Percentiles rank a stretch among this genome's conserved stretches.
Conservation (phyloP, 2,888 invertebrate genomes). For the Cyrtodaria siliqua region DNA sequence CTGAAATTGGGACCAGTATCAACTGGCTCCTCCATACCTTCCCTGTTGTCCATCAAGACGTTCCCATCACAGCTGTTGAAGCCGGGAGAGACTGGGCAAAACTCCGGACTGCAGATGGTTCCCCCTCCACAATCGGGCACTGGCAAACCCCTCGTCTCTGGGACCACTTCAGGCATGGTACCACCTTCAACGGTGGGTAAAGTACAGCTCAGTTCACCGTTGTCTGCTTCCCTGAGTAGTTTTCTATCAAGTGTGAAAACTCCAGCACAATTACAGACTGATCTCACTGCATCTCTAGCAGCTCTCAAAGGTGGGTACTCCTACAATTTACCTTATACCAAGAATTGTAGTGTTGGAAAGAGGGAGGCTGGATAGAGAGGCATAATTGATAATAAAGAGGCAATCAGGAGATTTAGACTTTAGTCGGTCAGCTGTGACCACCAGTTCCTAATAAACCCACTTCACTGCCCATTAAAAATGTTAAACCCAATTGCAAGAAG, state of each 20-base stretch:
- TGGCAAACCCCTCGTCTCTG: constrained; percentile 1
- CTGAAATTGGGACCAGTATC: constrained; percentile 12
- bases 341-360: too few species aligned
- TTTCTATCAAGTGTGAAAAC: constrained; percentile 51
- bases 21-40: constrained; percentile 50
- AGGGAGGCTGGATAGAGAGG: too few species aligned
- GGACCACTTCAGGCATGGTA: background rate
- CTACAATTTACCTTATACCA: too few species aligned
- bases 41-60: constrained; percentile 66
- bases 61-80: constrained; percentile 29
- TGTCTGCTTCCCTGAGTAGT: constrained; percentile 35
- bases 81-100: constrained; percentile 1
- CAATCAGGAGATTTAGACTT: too few species aligned
- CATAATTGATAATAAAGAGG: too few species aligned
- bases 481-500: too few species aligned
- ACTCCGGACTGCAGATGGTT: constrained; percentile 13
- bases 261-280: constrained; percentile 55
- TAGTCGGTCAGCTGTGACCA: too few species aligned
- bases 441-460: too few species aligned
- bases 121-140: constrained; percentile 18
- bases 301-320: constrained; percentile 55
- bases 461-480: too few species aligned
- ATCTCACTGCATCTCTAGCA: constrained; percentile 57
- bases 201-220: constrained; percentile 22
- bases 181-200: constrained; percentile 6